phyloP scores from a whole-genome alignment of 2,797 vertebrate genomes.

The Diplodus puntazzo region DNA sequence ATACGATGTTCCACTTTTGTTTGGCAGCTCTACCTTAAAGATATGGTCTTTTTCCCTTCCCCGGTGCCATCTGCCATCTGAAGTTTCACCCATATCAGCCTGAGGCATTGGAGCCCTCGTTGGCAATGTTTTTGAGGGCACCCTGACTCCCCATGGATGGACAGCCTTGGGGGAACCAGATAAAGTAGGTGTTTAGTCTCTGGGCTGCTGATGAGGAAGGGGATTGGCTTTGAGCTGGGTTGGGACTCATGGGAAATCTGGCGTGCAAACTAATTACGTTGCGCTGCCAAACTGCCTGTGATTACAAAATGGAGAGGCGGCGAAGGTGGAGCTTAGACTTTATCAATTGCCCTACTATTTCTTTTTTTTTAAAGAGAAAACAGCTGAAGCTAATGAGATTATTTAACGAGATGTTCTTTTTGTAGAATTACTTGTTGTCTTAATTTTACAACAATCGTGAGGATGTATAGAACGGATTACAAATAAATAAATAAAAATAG shows the following conservation, averaged over 20 bases:
- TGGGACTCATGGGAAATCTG: constrained; percentile 88
- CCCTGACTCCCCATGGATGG: constrained; percentile 82
- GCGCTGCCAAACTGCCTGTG: constrained; percentile 83
- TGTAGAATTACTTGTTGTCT: constrained; percentile 40
- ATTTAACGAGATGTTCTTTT: constrained; percentile 72
- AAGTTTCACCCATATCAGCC: constrained; percentile 85
- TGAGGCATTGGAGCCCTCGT: constrained; percentile 78
- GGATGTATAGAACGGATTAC: constrained; percentile 9
- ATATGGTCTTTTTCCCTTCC: constrained; percentile 77
- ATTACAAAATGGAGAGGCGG: constrained; percentile 83
- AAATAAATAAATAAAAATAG: constrained; percentile 26
- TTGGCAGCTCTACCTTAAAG: constrained; percentile 82
- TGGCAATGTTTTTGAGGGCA: constrained; percentile 84
- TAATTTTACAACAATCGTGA: constrained; percentile 44
- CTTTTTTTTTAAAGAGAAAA: constrained; percentile 68
- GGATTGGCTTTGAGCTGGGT: constrained; percentile 83
- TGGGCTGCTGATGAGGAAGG: constrained; percentile 82
- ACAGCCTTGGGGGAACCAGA: constrained; percentile 82
- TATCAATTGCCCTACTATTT: constrained; percentile 81
- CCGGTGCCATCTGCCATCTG: constrained; percentile 86
- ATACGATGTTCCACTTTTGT: constrained; percentile 82
- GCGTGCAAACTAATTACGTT: constrained; percentile 85
- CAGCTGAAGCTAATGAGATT: constrained; percentile 74
- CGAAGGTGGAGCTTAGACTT: constrained; percentile 79
- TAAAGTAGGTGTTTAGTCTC: constrained; percentile 89